Evolutionary conservation across 2,888 invertebrate genomes (phyloP), one percentile per base, ranked within the genome.

Genomic region (Lordiphosa fenestrarum): DNA sequence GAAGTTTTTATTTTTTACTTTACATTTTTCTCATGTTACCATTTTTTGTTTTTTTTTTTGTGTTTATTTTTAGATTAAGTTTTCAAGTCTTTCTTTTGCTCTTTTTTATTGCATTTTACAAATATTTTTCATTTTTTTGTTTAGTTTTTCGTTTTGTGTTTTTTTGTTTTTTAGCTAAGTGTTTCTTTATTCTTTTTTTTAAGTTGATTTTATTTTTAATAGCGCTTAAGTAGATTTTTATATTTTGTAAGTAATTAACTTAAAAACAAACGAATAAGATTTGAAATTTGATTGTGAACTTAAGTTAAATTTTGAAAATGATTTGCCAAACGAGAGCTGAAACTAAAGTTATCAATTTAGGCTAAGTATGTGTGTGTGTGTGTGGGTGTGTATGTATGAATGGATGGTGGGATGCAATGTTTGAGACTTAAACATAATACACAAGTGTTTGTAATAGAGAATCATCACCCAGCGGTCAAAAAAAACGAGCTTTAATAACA

Each of bases 41-140:
- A 40, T 59, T 58, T 55, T 12, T n/a, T 19, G 48, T 60, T 15
- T 44, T 44, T 41, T 54, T 44, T 37, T 55, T 53, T 46, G 53
- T 56, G 58, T 60, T 50, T 42, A 35, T 65, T 57, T 81, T 72
- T 74, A 78, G 67, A 73, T 86, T 72, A 62, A 62, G 50, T 58
- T 84, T 87, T 87, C 80, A 88, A 88, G 88, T 89, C 88, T 89
- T 88, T 88, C 80, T 87, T 88, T 88, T 88, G 86, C 86, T 88
- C 87, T 88, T 66, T 87, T 84, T 85, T 86, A 86, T 85, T 85
- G 76, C 71, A 74, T 77, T 85, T 85, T 81, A 73, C 71, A 72
- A 68, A 64, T 66, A 56, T 63, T 72, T 72, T 67, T 63, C 48
- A 58, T 66, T 53, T 52, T 58, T 49, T 60, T 64, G 56, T 69